These are phyloP conservation scores for Drosophila falleni DNA, from an alignment of 2,888 invertebrate genomes.

Conservation along the genomic window DNA sequence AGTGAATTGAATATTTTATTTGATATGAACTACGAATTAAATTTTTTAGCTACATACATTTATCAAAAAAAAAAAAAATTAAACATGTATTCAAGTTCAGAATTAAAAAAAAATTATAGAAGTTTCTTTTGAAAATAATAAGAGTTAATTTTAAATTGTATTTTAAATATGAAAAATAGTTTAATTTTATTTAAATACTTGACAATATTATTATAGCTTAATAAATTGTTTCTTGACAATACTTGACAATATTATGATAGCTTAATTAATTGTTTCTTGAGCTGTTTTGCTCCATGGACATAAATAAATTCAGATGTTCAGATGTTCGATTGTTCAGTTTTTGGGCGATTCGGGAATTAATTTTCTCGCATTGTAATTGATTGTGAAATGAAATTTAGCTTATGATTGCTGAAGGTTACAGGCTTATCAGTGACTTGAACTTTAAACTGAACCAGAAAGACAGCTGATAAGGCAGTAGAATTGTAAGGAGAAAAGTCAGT, in stretches of 20 bases:
- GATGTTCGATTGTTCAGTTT: slow-evolving; percentile 8
- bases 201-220: neutral
- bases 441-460: slow-evolving; percentile 2
- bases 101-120: neutral
- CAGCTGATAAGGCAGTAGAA: slow-evolving; percentile 34
- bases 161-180: too few relatives aligned
- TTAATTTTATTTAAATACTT: neutral
- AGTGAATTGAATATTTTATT: too few relatives aligned
- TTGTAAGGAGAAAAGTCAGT: neutral
- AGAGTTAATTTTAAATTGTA: too few relatives aligned
- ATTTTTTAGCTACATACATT: neutral
- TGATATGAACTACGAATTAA: neutral
- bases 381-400: too few relatives aligned
- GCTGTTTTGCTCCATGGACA: slow-evolving; percentile 9
- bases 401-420: slow-evolving; percentile 14
- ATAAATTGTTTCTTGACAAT: neutral
- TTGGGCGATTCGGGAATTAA: slow-evolving; percentile 13
- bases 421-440: slow-evolving; percentile 41
- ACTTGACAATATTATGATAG: too few relatives aligned
- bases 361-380: slow-evolving; percentile 17
- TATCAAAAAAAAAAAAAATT: neutral
- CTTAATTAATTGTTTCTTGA: too few relatives aligned
- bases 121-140: neutral
- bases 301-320: slow-evolving; percentile 5
- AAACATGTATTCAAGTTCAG: neutral